phyloP scores from a whole-genome alignment of 2,888 invertebrate genomes.

The Amiota communis region DNA sequence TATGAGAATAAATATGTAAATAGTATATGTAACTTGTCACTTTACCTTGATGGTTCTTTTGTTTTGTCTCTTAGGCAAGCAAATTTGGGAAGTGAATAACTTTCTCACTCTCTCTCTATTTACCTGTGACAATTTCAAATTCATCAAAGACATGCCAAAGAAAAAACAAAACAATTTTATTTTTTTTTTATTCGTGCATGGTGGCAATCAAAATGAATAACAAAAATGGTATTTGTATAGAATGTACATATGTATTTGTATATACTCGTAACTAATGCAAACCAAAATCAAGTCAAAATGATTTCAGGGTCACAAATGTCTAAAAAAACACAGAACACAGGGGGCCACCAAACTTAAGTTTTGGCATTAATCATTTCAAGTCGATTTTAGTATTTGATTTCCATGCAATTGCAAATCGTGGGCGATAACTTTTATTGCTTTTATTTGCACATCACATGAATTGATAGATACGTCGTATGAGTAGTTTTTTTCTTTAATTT shows the following conservation, averaged over 20 bases:
- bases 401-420: not conserved
- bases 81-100: constrained; percentile 51
- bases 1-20: constrained; percentile 10
- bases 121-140: constrained; percentile 67
- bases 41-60: too few species aligned
- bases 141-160: constrained; percentile 64
- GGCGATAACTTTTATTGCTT: not conserved
- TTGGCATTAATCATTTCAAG: constrained; percentile 51
- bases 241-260: too few species aligned
- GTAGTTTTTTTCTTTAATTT: not conserved
- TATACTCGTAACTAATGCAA: constrained; percentile 47
- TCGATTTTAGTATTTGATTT: constrained; percentile 30
- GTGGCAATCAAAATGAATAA: constrained; percentile 64
- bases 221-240: constrained; percentile 28
- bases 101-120: constrained; percentile 42
- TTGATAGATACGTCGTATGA: too few species aligned
- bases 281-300: constrained; percentile 55
- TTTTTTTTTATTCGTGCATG: constrained; percentile 55
- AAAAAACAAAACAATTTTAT: constrained; percentile 24
- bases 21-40: constrained; percentile 30
- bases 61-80: too few species aligned
- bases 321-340: constrained; percentile 42
- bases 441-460: not conserved
- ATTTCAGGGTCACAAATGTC: constrained; percentile 57
- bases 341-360: constrained; percentile 28